Base-by-base conservation (phyloP, 2,888 invertebrate genomes). In the Hyles lineata region DNA sequence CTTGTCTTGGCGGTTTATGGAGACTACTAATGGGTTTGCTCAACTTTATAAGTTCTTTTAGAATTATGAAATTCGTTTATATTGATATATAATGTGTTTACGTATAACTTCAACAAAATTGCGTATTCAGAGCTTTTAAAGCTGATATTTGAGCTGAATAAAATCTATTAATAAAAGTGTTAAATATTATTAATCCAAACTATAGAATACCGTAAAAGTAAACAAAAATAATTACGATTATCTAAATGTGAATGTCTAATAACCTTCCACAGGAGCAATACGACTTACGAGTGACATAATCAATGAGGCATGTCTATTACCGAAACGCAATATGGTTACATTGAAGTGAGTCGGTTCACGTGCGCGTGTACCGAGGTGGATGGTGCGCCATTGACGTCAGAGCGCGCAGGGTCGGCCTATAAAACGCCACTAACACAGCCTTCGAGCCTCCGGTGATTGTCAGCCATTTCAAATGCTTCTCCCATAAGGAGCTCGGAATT, bases 311-410 rank as follows among this genome's bases (percentile, higher is more conserved):
- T 73, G 63, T 73, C 63, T 67, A 29, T 58, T 50, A 70, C 25
- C 62, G 71, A 74, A 76, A 72, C 75, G 62, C 73, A 78, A 75
- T 75, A 79, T 70, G 67, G 67, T 74, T 75, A 76, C 60, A 70
- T 74, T 74, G 73, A 75, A 78, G 76, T 73, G 74, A 82, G 74
- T 80, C 77, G 73, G 75, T 74, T 76, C 80, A 80, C 79, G 76
- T 76, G 78, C 78, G 76, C 75, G 76, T 76, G 77, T 76, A 78
- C 72, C 72, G 74, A 79, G 81, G 77, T 79, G 78, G 80, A 81
- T 83, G 77, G 75, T 75, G 75, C 78, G 76, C 75, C 76, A 86
- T 87, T 89, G 89, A 89, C 89, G 89, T 89, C 89, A 89, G 62
- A 71, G 70, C 50, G 73, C 72, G 79, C 87, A 85, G 86, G 85